phyloP scores from a whole-genome alignment of 2,113 vertebrate species.

The Gymnogyps californianus region DNA sequence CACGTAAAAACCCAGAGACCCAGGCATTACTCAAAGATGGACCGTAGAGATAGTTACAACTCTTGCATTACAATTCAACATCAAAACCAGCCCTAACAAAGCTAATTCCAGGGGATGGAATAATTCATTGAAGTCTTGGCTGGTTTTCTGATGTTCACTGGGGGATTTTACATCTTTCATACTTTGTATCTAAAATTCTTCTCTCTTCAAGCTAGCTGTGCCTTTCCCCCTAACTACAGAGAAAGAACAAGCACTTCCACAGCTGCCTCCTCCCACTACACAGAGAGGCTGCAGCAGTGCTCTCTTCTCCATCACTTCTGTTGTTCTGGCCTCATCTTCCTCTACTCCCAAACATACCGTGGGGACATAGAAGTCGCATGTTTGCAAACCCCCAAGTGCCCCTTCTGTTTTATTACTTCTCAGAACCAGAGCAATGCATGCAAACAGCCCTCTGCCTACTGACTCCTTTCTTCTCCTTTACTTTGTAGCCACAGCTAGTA shows the following conservation, averaged over 20 bases:
- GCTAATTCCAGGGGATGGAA: background rate
- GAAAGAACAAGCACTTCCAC: background rate
- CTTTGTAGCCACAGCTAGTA: background rate
- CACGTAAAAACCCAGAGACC: background rate
- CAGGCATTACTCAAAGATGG: background rate
- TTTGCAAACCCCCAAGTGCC: background rate
- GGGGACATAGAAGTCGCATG: fast-evolving
- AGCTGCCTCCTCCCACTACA: background rate
- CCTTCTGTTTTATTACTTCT: background rate
- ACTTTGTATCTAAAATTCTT: background rate
- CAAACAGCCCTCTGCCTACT: background rate
- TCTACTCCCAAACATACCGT: fast-evolving
- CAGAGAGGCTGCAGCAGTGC: background rate
- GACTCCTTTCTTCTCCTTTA: background rate
- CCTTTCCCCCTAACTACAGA: background rate
- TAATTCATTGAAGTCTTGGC: background rate
- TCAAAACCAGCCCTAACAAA: background rate
- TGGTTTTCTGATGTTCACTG: background rate
- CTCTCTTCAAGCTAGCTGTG: background rate
- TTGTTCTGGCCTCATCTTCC: background rate
- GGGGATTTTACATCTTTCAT: background rate
- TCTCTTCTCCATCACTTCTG: background rate
- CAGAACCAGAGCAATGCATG: background rate
- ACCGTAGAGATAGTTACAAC: background rate
- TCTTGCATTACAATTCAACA: background rate